Percentiles rank a stretch among this genome's conserved stretches.
Conservation (phyloP, 2,113 vertebrate genomes). For the Sialia sialis region DNA sequence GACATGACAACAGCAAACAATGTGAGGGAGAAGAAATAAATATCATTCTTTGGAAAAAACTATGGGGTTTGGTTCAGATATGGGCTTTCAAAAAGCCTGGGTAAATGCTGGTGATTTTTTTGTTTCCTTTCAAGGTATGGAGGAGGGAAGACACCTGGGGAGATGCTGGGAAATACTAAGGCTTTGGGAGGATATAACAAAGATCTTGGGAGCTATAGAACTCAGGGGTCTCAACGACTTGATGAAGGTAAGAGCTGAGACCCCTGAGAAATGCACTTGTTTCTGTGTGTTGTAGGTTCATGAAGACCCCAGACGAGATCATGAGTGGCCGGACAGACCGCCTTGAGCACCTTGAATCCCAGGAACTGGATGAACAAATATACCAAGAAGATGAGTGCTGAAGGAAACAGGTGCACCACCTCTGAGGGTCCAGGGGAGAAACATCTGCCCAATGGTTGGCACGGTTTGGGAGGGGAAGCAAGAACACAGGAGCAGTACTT, state of each 20-base stretch:
- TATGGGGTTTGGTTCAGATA: not conserved
- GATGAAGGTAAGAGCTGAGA: not conserved
- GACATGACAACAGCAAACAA: not conserved
- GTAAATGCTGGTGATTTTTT: not conserved
- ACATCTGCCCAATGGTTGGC: not conserved
- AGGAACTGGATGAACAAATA: conserved; percentile 91
- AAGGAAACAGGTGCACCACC: conserved; percentile 35
- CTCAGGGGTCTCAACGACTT: not conserved
- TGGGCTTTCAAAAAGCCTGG: not conserved
- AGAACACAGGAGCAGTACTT: conserved; percentile 19
- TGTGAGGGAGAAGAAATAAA: not conserved
- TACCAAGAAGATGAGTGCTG: conserved; percentile 97
- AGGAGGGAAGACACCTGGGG: not conserved
- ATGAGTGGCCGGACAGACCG: conserved; percentile 96
- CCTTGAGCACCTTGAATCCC: conserved; percentile 93
- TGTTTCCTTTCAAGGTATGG: not conserved
- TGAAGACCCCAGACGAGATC: conserved; percentile 98
- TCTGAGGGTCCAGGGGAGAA: not conserved
- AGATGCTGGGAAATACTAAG: not conserved
- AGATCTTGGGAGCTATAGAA: not conserved
- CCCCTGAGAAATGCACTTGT: not conserved
- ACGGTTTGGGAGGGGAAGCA: not conserved
- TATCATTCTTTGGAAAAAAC: not conserved
- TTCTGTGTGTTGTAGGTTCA: conserved; percentile 80
- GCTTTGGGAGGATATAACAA: not conserved